These are phyloP conservation scores for Piezodorus guildinii DNA, from an alignment of 1,140 invertebrate species.

Conservation along the genomic window DNA sequence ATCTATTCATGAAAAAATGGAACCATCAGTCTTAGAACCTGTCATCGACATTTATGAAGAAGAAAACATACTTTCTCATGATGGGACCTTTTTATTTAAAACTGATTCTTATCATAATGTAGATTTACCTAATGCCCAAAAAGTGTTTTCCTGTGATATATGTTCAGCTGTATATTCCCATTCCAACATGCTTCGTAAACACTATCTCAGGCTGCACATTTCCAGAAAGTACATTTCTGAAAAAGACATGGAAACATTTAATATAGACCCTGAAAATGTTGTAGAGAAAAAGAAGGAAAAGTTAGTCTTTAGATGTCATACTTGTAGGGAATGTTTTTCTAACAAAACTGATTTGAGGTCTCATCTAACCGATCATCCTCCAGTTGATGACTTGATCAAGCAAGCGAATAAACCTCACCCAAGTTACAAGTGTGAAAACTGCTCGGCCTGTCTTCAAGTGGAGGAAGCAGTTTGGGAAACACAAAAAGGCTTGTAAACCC, in stretches of 20 bases:
- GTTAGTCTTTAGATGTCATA: constrained; percentile 35
- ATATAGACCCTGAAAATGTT: constrained; percentile 21
- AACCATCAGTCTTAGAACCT: constrained; percentile 11
- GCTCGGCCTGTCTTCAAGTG: constrained; percentile 21
- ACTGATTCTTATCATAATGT: constrained; percentile 5
- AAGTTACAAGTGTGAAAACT: constrained; percentile 23
- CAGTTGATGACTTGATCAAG: constrained; percentile 15
- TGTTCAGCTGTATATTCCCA: constrained; percentile 40
- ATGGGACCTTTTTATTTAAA: constrained; percentile 19
- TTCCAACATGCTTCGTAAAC: constrained; percentile 43
- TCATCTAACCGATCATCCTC: constrained; percentile 31
- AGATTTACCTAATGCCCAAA: constrained; percentile 30
- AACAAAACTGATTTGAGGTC: constrained; percentile 31
- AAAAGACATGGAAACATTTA: constrained; percentile 32
- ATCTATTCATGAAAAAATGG: not conserved
- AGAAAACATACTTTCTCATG: constrained; percentile 11
- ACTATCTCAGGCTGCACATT: constrained; percentile 43
- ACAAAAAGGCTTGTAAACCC: constrained; percentile 22
- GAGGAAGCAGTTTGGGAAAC: constrained; percentile 24
- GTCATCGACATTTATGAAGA: constrained; percentile 20
- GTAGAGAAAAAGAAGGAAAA: constrained; percentile 17
- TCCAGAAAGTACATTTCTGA: constrained; percentile 40
- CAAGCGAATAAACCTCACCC: constrained; percentile 13
- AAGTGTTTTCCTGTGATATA: constrained; percentile 41
- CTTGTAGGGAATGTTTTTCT: constrained; percentile 34